These are phyloP conservation scores for Pomatostomus ruficeps DNA, from an alignment of 2,113 vertebrate genomes.

Conservation along the genomic window DNA sequence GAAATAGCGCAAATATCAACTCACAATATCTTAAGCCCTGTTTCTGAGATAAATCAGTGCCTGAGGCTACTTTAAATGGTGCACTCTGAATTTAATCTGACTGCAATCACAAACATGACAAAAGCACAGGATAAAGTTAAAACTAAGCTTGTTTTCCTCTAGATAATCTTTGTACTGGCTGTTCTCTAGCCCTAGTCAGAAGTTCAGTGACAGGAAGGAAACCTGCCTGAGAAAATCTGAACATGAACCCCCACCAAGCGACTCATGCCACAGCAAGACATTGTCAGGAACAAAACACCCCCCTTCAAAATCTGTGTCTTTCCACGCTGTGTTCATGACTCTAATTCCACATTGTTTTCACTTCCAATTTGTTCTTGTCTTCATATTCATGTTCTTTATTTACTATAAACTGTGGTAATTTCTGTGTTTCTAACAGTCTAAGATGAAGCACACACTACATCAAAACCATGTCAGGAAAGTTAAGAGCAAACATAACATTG, in stretches of 20 bases:
- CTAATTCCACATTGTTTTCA: not conserved
- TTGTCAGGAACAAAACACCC: not conserved
- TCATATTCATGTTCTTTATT: not conserved
- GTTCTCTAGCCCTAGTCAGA: not conserved
- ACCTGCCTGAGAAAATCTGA: not conserved
- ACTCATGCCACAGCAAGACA: not conserved
- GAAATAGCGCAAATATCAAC: not conserved
- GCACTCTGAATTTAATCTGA: not conserved
- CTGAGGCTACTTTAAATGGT: not conserved
- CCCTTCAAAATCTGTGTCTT: not conserved
- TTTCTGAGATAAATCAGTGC: not conserved
- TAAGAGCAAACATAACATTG: not conserved
- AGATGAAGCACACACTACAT: not conserved
- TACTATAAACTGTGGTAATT: not conserved
- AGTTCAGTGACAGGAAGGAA: not conserved
- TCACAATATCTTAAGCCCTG: not conserved
- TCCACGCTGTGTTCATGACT: accelerated
- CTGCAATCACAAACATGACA: not conserved
- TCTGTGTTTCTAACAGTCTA: not conserved
- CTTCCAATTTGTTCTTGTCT: not conserved
- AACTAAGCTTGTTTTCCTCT: not conserved
- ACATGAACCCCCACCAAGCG: not conserved
- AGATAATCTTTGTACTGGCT: not conserved
- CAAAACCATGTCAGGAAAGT: not conserved
- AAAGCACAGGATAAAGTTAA: not conserved